Percentiles rank a stretch among this genome's conserved stretches.
phyloP scores from a whole-genome alignment of 2,797 vertebrate species.

The Tenualosa ilisha region DNA sequence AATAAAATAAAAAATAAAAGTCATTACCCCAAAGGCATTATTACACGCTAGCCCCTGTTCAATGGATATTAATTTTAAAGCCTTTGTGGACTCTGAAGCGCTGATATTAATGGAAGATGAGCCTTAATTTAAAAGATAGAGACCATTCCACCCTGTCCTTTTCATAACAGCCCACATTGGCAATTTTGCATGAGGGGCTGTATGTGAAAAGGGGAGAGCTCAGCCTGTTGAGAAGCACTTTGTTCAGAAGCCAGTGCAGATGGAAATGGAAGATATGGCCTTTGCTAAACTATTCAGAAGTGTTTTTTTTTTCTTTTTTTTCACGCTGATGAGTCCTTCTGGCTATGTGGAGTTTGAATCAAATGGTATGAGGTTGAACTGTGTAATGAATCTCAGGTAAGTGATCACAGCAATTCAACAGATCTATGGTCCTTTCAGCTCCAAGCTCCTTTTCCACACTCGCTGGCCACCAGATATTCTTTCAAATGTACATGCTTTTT shows the following conservation, averaged over 20 bases:
- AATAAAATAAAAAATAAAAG: constrained; percentile 36
- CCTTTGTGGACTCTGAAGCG: constrained; percentile 67
- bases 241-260: constrained; percentile 63
- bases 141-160: constrained; percentile 53
- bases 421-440: not conserved
- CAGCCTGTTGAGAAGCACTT: constrained; percentile 57
- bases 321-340: not conserved
- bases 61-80: constrained; percentile 73
- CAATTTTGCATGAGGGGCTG: constrained; percentile 70
- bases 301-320: no score
- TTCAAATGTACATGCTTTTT: not conserved
- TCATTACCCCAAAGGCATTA: constrained; percentile 29
- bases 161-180: constrained; percentile 59
- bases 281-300: constrained; percentile 33
- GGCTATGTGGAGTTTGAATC: not conserved
- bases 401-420: not conserved
- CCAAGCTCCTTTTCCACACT: not conserved
- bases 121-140: constrained; percentile 68
- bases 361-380: not conserved
- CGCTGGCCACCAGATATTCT: not conserved
- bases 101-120: constrained; percentile 68
- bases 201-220: constrained; percentile 62
- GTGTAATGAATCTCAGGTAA: not conserved
- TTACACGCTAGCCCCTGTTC: constrained; percentile 58
- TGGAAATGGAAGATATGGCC: constrained; percentile 59